Base-by-base conservation (phyloP, 2,888 invertebrate genomes). In the Agrypnus murinus region DNA sequence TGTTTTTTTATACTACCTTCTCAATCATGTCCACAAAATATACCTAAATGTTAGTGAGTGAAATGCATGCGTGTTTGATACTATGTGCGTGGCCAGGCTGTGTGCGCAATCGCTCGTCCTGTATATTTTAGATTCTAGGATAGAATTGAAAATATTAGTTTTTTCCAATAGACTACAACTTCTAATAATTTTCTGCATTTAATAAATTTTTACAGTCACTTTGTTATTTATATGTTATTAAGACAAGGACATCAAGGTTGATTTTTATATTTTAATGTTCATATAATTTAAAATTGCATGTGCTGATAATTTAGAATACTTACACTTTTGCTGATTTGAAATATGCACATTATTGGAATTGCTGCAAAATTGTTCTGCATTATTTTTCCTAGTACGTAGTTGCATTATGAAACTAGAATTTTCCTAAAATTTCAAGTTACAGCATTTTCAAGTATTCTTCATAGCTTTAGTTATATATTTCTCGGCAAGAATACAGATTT, bases 71-170 rank as follows among this genome's bases (percentile, higher is more conserved):
- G 72, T 74, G 74, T 80, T 77, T 76, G 77, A 78, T 79, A 25
- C 79, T 79, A 82, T 83, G 84, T 86, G 90, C 90, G 90, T 90
- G 90, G 90, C 90, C 89, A 90, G 90, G 90, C 90, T 90, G 90
- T 90, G 90, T 90, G 89, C 89, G 89, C 83, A 84, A 84, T 84
- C 83, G 81, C 80, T 82, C 84, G 82, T 68, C 72, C 68, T 72
- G 72, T 72, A 72, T 17, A 38, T 55, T 36, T 36, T 69, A 69
- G 63, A 63, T 32, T 17, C 48, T 55, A 65, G 57, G 63, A 48
- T 63, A 63, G 46, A 67, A 31, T 19, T 66, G 53, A 62, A 58
- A 65, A 43, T 1, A 45, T 36, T 65, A 15, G 10, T 63, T 34
- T 32, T 25, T 63, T 48, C 19, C 7, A 50, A 50, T 63, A 63